Evolutionary conservation across 1,140 invertebrate species (phyloP).

Genomic region (Penaeus japonicus): DNA sequence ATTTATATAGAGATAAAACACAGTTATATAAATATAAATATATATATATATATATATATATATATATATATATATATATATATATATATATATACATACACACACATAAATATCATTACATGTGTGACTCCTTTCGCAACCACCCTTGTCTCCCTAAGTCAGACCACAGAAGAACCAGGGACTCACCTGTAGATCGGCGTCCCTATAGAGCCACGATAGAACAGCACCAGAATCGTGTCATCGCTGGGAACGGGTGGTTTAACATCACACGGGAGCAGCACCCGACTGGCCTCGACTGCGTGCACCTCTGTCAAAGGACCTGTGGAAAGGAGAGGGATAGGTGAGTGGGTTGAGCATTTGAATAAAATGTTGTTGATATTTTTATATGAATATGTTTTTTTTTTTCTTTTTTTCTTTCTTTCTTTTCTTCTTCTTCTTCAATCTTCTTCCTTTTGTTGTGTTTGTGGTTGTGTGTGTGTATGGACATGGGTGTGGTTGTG

Average conservation of each 20-base stretch:
- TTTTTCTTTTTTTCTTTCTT: no score
- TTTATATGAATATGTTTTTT: no score
- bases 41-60: neutral
- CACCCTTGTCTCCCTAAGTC: no score
- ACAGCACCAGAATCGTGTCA: conserved; percentile 41
- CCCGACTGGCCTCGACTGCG: neutral
- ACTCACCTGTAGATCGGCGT: conserved; percentile 49
- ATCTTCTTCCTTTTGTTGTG: no score
- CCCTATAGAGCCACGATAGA: conserved; percentile 32
- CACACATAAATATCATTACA: neutral
- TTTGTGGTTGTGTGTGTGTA: no score
- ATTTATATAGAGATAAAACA: neutral
- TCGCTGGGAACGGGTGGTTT: conserved; percentile 7
- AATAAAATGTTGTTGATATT: neutral
- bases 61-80: neutral
- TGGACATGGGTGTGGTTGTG: no score
- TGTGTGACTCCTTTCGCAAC: no score
- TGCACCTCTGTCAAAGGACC: conserved; percentile 33
- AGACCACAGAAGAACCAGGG: neutral
- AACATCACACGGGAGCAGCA: conserved; percentile 38
- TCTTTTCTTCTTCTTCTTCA: no score
- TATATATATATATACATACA: neutral
- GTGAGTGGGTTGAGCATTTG: neutral
- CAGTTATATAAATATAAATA: neutral
- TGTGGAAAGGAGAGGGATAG: neutral